Conservation (phyloP, 92 coral and sea anemone genomes). For the Epizoanthus scotinus region DNA sequence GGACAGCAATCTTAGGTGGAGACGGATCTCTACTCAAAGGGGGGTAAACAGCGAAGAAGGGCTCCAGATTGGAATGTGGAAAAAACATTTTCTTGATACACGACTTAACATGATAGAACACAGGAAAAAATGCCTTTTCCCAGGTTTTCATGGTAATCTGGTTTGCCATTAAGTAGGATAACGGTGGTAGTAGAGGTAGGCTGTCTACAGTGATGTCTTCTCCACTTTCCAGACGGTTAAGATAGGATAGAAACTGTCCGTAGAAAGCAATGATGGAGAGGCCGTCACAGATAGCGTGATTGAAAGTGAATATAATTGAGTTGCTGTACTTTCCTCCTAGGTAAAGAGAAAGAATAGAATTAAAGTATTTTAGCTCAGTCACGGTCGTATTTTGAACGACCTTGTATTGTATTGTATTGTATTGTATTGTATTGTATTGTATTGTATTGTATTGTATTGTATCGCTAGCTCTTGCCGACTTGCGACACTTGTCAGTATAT, state of each 20-base stretch:
- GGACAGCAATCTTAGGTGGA: slow-evolving; percentile 16
- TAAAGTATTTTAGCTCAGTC: no score
- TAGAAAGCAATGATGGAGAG: slow-evolving; percentile 30
- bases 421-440: no score
- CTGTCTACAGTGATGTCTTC: slow-evolving; percentile 27
- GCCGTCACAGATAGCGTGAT: slow-evolving; percentile 52
- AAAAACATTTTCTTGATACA: background rate
- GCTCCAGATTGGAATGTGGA: background rate
- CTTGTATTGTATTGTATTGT: no score
- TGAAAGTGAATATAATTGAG: slow-evolving; percentile 44
- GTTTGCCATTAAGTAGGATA: slow-evolving; percentile 27
- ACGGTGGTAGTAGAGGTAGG: slow-evolving; percentile 43
- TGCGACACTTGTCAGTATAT: no score
- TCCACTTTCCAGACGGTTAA: slow-evolving; percentile 25
- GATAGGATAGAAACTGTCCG: slow-evolving; percentile 27
- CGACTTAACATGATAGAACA: background rate
- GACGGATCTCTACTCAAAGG: slow-evolving; percentile 16
- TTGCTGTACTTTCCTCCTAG: slow-evolving; percentile 25
- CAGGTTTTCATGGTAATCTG: slow-evolving; percentile 40
- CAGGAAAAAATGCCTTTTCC: background rate
- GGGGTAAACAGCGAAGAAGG: slow-evolving; percentile 32
- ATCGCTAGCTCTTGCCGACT: no score
- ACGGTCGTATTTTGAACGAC: no score
- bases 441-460: no score
- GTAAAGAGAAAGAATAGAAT: no score